Conservation (phyloP, 2,888 invertebrate genomes). For the Scrobipalpa costella region DNA sequence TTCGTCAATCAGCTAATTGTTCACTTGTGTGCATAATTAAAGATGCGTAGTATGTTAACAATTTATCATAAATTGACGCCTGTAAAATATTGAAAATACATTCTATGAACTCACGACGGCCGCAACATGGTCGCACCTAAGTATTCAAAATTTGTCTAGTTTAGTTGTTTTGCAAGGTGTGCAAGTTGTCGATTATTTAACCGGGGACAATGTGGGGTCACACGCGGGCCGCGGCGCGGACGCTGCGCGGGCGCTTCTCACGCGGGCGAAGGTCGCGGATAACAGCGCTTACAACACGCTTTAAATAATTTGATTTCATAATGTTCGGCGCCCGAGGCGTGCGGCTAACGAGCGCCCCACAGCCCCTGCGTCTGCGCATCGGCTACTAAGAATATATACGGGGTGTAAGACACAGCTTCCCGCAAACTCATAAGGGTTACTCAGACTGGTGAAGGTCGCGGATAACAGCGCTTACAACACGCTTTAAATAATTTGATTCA, state of each 20-base stretch:
- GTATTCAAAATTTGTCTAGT: constrained; percentile 57
- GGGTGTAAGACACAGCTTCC: too few relatives aligned
- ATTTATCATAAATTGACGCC: too few relatives aligned
- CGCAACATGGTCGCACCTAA: too few relatives aligned
- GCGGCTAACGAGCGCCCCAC: constrained; percentile 41
- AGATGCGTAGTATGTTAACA: too few relatives aligned
- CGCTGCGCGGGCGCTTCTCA: constrained; percentile 54
- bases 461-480: constrained; percentile 76
- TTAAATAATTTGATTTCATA: constrained; percentile 78
- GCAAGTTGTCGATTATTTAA: constrained; percentile 76
- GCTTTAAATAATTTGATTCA: constrained; percentile 77
- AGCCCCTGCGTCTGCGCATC: too few relatives aligned
- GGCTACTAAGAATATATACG: too few relatives aligned
- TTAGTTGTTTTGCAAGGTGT: constrained; percentile 57
- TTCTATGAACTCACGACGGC: too few relatives aligned
- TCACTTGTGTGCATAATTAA: too few relatives aligned
- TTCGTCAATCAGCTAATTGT: too few relatives aligned
- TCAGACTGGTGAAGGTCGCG: constrained; percentile 77
- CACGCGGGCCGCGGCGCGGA: constrained; percentile 46
- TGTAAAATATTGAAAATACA: too few relatives aligned
- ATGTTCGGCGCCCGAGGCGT: constrained; percentile 58
- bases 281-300: constrained; percentile 75
- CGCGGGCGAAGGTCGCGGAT: constrained; percentile 77
- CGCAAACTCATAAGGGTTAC: too few relatives aligned
- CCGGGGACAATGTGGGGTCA: constrained; percentile 74